Evolutionary conservation across 2,888 invertebrate species (phyloP).

Genomic region (Yponomeuta evonymella): DNA sequence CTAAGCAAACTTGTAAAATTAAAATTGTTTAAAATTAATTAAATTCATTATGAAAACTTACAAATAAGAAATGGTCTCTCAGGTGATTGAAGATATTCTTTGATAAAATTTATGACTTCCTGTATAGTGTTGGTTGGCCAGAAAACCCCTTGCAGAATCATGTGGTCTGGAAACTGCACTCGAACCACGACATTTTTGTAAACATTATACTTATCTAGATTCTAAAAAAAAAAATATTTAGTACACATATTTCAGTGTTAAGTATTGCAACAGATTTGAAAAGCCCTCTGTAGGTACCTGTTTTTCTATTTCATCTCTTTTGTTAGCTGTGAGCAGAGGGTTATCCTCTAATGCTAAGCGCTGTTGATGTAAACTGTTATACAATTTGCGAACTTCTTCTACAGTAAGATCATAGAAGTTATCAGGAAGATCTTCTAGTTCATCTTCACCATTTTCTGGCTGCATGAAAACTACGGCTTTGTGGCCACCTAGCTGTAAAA

Average conservation of each 20-base stretch:
- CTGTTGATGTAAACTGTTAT: constrained; percentile 82
- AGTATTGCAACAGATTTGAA: constrained; percentile 27
- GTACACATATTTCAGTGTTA: not conserved
- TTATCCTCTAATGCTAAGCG: constrained; percentile 81
- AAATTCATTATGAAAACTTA: constrained; percentile 63
- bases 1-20: too few species aligned
- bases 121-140: constrained; percentile 83
- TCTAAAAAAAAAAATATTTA: not conserved
- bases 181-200: constrained; percentile 88
- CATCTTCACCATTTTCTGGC: constrained; percentile 67
- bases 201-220: constrained; percentile 63
- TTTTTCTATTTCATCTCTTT: constrained; percentile 22
- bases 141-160: constrained; percentile 91
- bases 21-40: too few species aligned
- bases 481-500: constrained; percentile 79
- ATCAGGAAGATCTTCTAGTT: constrained; percentile 86
- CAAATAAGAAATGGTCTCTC: constrained; percentile 85
- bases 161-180: constrained; percentile 90
- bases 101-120: constrained; percentile 84
- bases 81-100: constrained; percentile 80
- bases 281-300: constrained; percentile 23
- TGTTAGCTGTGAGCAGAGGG: constrained; percentile 79
- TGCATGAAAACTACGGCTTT: constrained; percentile 85
- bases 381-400: constrained; percentile 85
- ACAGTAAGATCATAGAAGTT: constrained; percentile 92